Conservation (phyloP, 2,888 invertebrate genomes). For the Hypercompe scribonia region DNA sequence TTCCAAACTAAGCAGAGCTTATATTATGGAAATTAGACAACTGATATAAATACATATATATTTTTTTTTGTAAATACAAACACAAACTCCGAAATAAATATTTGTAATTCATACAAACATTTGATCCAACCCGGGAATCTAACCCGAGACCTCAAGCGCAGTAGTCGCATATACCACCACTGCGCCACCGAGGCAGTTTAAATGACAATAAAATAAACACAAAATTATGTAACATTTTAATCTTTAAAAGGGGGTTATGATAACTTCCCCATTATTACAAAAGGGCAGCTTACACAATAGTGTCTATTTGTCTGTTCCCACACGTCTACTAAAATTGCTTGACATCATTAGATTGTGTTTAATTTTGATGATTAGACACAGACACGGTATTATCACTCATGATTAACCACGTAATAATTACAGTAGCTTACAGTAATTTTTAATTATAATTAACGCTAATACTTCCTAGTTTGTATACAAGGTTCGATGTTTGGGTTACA, state of each 20-base stretch:
- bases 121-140: too few relatives aligned
- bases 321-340: slow-evolving; percentile 19
- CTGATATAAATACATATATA: too few relatives aligned
- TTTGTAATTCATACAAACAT: too few relatives aligned
- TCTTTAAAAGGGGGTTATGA: background rate
- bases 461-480: slow-evolving; percentile 2
- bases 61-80: too few relatives aligned
- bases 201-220: too few relatives aligned
- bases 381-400: slow-evolving; percentile 7
- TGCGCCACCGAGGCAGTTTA: too few relatives aligned
- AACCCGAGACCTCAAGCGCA: too few relatives aligned
- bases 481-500: background rate
- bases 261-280: slow-evolving; percentile 6
- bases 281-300: slow-evolving; percentile 21
- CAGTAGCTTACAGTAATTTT: background rate
- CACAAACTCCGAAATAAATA: too few relatives aligned
- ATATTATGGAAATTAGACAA: too few relatives aligned
- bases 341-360: slow-evolving; percentile 7
- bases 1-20: too few relatives aligned
- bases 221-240: background rate
- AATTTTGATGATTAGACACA: slow-evolving; percentile 12
- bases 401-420: slow-evolving; percentile 6
- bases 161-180: too few relatives aligned
- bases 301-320: slow-evolving; percentile 16
- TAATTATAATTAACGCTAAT: background rate